phyloP scores from a whole-genome alignment of 2,888 invertebrate genomes.

The Diabrotica balteata region DNA sequence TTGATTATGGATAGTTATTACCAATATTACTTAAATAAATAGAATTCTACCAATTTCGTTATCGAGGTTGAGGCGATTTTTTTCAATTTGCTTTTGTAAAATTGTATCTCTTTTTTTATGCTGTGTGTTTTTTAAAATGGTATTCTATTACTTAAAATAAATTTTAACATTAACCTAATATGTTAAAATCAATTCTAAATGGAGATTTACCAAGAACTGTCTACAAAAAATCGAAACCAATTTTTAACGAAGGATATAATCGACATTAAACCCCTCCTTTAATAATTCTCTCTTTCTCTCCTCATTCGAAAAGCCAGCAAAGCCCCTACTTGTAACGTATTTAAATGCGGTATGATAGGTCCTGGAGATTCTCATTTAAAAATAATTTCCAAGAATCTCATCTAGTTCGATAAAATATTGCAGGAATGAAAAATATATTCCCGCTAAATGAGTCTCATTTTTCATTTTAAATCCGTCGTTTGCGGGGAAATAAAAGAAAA shows the following conservation, averaged over 20 bases:
- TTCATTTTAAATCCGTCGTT: slow-evolving; percentile 5
- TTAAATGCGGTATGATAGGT: neutral
- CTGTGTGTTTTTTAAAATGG: too few relatives aligned
- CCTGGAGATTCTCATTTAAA: slow-evolving; percentile 7
- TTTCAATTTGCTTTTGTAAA: too few relatives aligned
- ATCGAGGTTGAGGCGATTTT: too few relatives aligned
- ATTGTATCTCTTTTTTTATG: too few relatives aligned
- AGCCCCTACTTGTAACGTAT: neutral
- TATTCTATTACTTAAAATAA: too few relatives aligned
- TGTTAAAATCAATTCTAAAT: too few relatives aligned
- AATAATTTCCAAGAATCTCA: slow-evolving; percentile 13
- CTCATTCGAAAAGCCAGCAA: neutral
- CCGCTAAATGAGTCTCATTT: slow-evolving; percentile 8
- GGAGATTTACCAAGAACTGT: too few relatives aligned
- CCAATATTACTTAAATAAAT: too few relatives aligned
- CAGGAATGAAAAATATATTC: slow-evolving; percentile 1
- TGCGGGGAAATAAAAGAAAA: neutral
- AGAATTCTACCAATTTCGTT: too few relatives aligned
- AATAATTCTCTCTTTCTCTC: neutral
- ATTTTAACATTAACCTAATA: too few relatives aligned
- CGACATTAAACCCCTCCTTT: neutral
- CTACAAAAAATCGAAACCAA: neutral
- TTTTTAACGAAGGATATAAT: neutral
- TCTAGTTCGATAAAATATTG: slow-evolving; percentile 15
- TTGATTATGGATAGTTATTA: too few relatives aligned